Percentiles rank a stretch among this genome's conserved stretches.
These are phyloP conservation scores for Osmerus eperlanus DNA, from an alignment of 2,113 vertebrate species.

Conservation along the genomic window DNA sequence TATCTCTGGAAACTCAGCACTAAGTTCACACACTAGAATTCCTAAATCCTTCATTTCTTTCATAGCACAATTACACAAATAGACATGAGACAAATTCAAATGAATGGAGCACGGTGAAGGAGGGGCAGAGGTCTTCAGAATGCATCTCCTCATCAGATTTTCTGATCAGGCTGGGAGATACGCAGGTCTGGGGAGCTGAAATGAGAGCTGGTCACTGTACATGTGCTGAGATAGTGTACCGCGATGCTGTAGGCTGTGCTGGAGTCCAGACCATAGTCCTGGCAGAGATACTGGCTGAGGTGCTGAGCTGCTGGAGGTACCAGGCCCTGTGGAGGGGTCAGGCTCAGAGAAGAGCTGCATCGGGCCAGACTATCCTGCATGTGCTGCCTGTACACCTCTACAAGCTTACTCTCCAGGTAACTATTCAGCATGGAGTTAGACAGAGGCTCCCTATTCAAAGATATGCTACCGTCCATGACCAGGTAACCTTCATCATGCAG, in stretches of 20 bases:
- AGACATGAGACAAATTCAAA: too few relatives aligned
- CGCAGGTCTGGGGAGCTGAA: constrained; percentile 75
- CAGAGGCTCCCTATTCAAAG: constrained; percentile 58
- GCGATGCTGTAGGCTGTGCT: constrained; percentile 50
- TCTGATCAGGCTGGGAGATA: constrained; percentile 61
- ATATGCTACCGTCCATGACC: constrained; percentile 62
- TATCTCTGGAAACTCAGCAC: too few relatives aligned
- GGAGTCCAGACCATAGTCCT: constrained; percentile 57
- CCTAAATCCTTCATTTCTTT: too few relatives aligned
- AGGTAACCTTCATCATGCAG: constrained; percentile 40
- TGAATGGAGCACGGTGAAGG: too few relatives aligned
- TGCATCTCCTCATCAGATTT: too few relatives aligned
- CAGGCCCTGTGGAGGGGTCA: constrained; percentile 57
- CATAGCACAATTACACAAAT: too few relatives aligned
- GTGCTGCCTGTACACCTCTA: constrained; percentile 77
- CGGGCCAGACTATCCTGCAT: constrained; percentile 75
- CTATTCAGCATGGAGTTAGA: constrained; percentile 76
- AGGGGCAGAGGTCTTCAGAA: too few relatives aligned
- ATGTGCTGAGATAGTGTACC: constrained; percentile 52
- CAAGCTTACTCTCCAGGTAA: constrained; percentile 74
- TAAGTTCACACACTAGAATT: too few relatives aligned
- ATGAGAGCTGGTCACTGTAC: constrained; percentile 45
- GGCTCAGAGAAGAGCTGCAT: constrained; percentile 61
- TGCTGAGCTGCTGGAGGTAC: constrained; percentile 63
- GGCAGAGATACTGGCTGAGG: constrained; percentile 33